Conservation (phyloP, 2,113 vertebrate species). For the Indicator maculatus region DNA sequence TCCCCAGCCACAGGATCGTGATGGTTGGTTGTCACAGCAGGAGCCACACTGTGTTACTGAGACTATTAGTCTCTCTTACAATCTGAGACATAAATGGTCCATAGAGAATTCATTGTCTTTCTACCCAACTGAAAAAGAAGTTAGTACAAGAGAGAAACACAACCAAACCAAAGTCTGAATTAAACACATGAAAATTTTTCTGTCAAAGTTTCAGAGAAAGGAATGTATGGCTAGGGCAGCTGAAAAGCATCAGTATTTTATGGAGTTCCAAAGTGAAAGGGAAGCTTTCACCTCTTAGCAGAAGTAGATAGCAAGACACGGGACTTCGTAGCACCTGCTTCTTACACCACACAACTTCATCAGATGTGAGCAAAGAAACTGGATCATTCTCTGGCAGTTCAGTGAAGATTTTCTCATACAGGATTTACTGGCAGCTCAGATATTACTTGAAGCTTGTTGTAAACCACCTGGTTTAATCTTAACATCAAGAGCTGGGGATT, state of each 20-base stretch:
- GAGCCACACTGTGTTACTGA: neutral
- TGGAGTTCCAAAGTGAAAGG: accelerated
- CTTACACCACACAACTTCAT: neutral
- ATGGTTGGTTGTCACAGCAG: conserved; percentile 6
- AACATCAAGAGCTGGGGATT: conserved; percentile 3
- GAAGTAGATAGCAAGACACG: conserved; percentile 42
- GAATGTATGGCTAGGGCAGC: neutral
- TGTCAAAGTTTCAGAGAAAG: neutral
- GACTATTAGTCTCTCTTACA: neutral
- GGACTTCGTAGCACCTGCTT: neutral
- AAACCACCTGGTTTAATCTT: conserved; percentile 49
- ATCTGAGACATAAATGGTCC: conserved; percentile 15
- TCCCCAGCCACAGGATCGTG: conserved; percentile 3
- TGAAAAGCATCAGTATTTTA: neutral
- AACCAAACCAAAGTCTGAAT: neutral
- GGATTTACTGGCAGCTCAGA: conserved; percentile 40
- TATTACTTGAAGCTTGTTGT: conserved; percentile 17
- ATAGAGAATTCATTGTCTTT: neutral
- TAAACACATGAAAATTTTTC: neutral
- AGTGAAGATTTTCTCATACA: conserved; percentile 8
- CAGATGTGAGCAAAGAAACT: neutral
- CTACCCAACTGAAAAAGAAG: neutral
- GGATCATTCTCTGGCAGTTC: conserved; percentile 13
- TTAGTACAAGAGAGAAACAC: neutral
- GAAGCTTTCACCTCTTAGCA: neutral